Conservation (phyloP, 2,113 vertebrate genomes). For the Hypocryptadius cinnamomeus region DNA sequence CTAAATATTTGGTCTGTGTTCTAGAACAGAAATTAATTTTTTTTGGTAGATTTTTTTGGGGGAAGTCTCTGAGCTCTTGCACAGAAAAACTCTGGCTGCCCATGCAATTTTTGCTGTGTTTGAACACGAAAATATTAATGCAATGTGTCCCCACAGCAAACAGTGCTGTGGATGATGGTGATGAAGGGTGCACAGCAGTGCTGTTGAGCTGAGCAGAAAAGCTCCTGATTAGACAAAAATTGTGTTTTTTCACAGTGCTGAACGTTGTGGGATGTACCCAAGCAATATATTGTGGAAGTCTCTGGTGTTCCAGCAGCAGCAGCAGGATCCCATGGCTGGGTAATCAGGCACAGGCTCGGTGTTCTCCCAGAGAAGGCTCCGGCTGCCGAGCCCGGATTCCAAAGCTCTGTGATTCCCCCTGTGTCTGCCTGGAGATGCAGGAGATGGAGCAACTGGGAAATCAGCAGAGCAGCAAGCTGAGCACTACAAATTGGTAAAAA, state of each 20-base stretch:
- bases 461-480: constrained; percentile 49
- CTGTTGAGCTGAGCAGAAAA: not conserved
- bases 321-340: not conserved
- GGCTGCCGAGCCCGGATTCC: not conserved
- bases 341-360: not conserved
- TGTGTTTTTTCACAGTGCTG: not conserved
- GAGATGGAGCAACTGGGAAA: constrained; percentile 55
- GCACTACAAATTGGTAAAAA: constrained; percentile 45
- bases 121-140: not conserved
- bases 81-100: not conserved
- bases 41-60: accelerated
- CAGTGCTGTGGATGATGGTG: not conserved
- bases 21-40: not conserved
- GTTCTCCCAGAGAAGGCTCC: not conserved
- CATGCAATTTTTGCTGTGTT: not conserved
- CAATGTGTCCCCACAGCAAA: not conserved
- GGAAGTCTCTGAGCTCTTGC: not conserved
- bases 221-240: not conserved
- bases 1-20: not conserved
- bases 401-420: not conserved
- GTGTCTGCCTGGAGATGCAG: not conserved
- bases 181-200: not conserved
- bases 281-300: not conserved
- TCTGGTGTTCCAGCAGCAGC: not conserved
- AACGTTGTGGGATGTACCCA: not conserved